A percentile compares a stretch with the other conserved stretches of the same genome.
phyloP scores from a whole-genome alignment of 2,888 invertebrate genomes.

The Cephonodes hylas region DNA sequence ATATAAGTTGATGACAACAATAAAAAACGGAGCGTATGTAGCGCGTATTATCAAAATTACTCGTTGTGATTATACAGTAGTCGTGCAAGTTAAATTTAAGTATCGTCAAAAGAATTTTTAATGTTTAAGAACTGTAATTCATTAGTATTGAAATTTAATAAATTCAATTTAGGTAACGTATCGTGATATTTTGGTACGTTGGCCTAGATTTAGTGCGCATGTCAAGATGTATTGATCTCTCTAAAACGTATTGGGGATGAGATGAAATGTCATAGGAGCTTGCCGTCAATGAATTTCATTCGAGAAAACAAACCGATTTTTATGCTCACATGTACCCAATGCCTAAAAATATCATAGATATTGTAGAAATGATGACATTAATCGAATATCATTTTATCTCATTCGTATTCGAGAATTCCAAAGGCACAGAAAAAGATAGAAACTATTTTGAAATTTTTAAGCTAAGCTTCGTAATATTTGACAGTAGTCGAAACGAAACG shows the following conservation, averaged over 20 bases:
- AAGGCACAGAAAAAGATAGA: slow-evolving; percentile 1
- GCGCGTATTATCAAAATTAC: too few species aligned
- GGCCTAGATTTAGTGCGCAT: slow-evolving; percentile 78
- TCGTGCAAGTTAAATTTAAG: too few species aligned
- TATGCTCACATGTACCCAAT: neutral
- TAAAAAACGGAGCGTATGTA: too few species aligned
- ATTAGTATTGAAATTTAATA: neutral
- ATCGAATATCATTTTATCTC: neutral
- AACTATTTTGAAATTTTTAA: neutral
- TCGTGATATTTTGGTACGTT: slow-evolving; percentile 42
- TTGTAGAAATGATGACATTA: neutral
- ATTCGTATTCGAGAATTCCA: neutral
- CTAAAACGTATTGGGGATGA: slow-evolving; percentile 6
- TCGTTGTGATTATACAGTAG: too few species aligned
- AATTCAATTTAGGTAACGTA: neutral
- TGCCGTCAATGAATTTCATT: neutral
- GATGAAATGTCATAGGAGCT: neutral
- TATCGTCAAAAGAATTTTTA: too few species aligned
- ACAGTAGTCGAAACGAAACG: slow-evolving; percentile 54
- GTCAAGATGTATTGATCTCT: slow-evolving; percentile 71
- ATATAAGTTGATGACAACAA: too few species aligned
- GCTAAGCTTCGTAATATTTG: slow-evolving; percentile 29
- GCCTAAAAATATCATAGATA: neutral
- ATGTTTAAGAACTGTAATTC: too few species aligned
- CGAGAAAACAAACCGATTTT: neutral